Base-by-base conservation (phyloP, 2,113 vertebrate genomes). In the Albula goreensis region DNA sequence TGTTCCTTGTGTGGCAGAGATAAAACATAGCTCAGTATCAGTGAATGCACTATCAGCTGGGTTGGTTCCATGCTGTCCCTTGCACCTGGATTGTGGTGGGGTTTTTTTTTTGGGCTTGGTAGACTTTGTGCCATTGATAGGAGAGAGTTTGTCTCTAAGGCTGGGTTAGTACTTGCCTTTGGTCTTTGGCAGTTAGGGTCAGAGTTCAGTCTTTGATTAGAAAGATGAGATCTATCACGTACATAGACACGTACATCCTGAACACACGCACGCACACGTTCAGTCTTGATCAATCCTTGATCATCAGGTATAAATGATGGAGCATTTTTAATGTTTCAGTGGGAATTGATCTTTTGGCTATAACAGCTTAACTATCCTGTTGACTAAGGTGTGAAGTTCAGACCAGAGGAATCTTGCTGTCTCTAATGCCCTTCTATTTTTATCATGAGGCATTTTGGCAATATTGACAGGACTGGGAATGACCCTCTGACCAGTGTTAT, bases 21-120 rank as follows among this genome's bases (percentile, higher is more conserved):
- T 80, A 51, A 51, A 83, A 89, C 91, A 91, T 88, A 86, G 77
- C 89, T 90, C 53, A 48, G 31, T 83, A 92, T 92, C 89, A 84
- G 81, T 74, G 63, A 56, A 41, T 83, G 3, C 2, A 11, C 80
- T 89, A 89, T 92, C 83, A 80, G 31, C 86, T 53, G 63, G 56
- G 50, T n/a, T 8, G 17, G 66, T 60, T 89, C 78, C 66, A 51
- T 4, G 85, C 82, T 84, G 87, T 82, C 87, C 87, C 89, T 88
- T 84, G 87, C 84, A 78, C 85, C 1, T 83, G 63, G 52, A 31
- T 57, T 84, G 77, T 19, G 78, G 9, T 57, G 63, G 50, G 51
- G 49, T 60, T 48, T 48, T 81, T 13, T 63, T 60, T 31, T 57
- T 19, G 7, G 19, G 22, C 66, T 51, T 10, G 9, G 57, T 88